Evolutionary conservation across 1,140 invertebrate species (phyloP), one percentile per base, ranked within the genome.

Genomic region (Neodiprion fabricii): DNA sequence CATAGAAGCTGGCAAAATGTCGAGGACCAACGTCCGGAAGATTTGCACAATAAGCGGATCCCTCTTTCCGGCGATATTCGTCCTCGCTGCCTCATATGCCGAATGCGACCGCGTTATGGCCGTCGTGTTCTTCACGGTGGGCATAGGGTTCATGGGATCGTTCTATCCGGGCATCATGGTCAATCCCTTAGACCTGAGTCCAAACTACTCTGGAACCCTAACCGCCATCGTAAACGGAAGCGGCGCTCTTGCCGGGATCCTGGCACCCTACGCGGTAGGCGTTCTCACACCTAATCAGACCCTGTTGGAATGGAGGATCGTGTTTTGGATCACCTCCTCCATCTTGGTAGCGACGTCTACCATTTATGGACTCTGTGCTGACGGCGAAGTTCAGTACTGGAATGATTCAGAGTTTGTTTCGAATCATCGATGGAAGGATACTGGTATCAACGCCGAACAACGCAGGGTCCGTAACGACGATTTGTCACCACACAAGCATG

Each of bases 261-360:
- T 91, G n/a, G 88, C 89, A 70, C 91, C 91, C 3, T 84, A 84
- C 71, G 69, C 90, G 10, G 86, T 89, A 7, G 89, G 90, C 53
- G 75, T 85, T n/a, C 81, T 91, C 40, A 89, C 88, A 23, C 77
- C 79, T 4, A 77, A 85, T 69, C 92, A 92, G 82, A 92, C 92
- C 8, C 80, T 93, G 47, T 86, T 90, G 10, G 91, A 95, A 87
- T 96, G 95, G 95, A 89, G 93, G 76, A 84, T 90, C 9, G 94
- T 96, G 2, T 96, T 96, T 83, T 96, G 94, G 83, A 85, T 91
- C 9, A 82, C 87, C 9, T 84, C 88, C 47, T 85, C 78, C 0
- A 82, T 91, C 10, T 87, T 89, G 72, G 49, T 87, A 7, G 73
- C 84, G 28, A 90, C 90, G 2, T 88, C 86, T 53, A 70, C 89